Evolutionary conservation across 2,797 vertebrate species (phyloP), one percentile per base, ranked within the genome.

Genomic region (Selene dorsalis): DNA sequence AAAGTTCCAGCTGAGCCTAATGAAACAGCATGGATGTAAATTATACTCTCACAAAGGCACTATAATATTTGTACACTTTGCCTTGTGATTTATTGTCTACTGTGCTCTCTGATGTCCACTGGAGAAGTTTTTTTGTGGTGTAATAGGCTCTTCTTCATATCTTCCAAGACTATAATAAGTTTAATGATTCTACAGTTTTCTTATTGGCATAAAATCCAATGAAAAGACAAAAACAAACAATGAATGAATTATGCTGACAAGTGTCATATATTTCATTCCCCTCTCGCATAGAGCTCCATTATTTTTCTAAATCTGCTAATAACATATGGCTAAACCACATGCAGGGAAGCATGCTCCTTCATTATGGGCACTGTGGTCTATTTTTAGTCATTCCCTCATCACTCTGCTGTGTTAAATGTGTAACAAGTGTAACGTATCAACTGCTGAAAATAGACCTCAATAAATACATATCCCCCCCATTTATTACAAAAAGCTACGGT

Each of bases 41-140:
- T 69, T 73, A 84, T 71, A 77, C 73, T 81, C 53, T 87, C 88
- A 91, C 91, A 87, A 91, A 93, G 91, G 87, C 90, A 88, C 85
- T 89, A 77, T 70, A 79, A 85, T 86, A 84, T 67, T 77, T 75
- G 35, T 80, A 87, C 84, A 88, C 76, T 89, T 88, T 84, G 89
- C 86, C 84, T 87, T 79, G 86, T 87, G 85, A 84, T 84, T 77
- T 80, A 84, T 56, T 74, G 56, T 88, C 80, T 83, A 71, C 65
- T 82, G 45, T 55, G 35, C 68, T 77, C 57, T 67, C 45, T 73
- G 20, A 75, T 66, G 64, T 80, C 58, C 43, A 52, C 47, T 30
- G 47, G 38, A 62, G 65, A 84, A 43, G 39, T 62, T 56, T n/a
- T 59, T n/a, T 60, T 66, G 20, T 41, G 32, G 73, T 73, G 13